Evolutionary conservation across 2,888 invertebrate species (phyloP).

Genomic region (Microdon myrmicae): DNA sequence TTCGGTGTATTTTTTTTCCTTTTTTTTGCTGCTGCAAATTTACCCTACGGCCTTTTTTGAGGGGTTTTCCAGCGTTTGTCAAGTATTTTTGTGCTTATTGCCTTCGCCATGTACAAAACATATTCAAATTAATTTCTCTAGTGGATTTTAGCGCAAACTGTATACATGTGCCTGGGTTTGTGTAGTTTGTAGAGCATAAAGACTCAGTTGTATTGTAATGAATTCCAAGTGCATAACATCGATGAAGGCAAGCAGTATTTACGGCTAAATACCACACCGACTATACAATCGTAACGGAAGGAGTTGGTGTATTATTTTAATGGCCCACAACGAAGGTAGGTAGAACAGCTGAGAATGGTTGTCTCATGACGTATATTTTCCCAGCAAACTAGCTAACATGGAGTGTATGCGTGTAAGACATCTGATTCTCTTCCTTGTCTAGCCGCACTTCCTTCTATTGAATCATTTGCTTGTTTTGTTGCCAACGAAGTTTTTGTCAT

Average conservation of each 20-base stretch:
- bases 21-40: slow-evolving; percentile 13
- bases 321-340: slow-evolving; percentile 2
- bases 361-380: slow-evolving; percentile 16
- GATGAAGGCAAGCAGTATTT: slow-evolving; percentile 21
- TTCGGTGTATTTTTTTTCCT: slow-evolving; percentile 4
- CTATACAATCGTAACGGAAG: no score
- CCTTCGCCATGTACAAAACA: background rate
- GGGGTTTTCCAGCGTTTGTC: slow-evolving; percentile 1
- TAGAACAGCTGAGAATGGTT: slow-evolving; percentile 2
- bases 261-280: no score
- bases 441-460: slow-evolving; percentile 43
- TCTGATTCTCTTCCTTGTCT: slow-evolving; percentile 31
- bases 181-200: slow-evolving; percentile 1
- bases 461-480: slow-evolving; percentile 31
- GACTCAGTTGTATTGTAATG: slow-evolving; percentile 27
- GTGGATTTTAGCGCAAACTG: slow-evolving; percentile 23
- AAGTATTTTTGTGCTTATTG: background rate
- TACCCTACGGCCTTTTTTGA: slow-evolving; percentile 7
- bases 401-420: slow-evolving; percentile 28
- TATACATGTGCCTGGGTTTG: slow-evolving; percentile 5
- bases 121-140: slow-evolving; percentile 45
- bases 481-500: slow-evolving; percentile 2
- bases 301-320: slow-evolving; percentile 24
- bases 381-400: slow-evolving; percentile 9
- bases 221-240: slow-evolving; percentile 45